These are phyloP conservation scores for Pteromalus puparum DNA, from an alignment of 1,140 invertebrate species.

Conservation along the genomic window DNA sequence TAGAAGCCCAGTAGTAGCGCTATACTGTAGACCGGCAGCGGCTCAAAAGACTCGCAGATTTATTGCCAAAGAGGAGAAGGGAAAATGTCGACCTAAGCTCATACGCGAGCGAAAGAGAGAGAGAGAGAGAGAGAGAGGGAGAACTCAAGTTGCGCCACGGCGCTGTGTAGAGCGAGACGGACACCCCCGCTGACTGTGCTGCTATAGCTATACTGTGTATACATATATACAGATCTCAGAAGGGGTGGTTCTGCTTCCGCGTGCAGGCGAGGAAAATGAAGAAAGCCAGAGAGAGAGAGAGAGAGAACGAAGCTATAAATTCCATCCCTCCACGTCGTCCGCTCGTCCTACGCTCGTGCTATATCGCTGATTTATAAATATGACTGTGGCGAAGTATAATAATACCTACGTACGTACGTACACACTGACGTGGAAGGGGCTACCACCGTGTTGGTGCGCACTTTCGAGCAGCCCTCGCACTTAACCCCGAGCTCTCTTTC, in stretches of 20 bases:
- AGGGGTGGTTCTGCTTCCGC: constrained; percentile 24
- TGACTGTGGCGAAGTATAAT: constrained; percentile 76
- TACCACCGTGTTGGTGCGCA: neutral
- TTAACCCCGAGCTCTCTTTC: constrained; percentile 23
- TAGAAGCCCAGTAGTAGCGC: neutral
- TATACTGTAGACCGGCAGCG: constrained; percentile 44
- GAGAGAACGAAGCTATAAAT: constrained; percentile 75
- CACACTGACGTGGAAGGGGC: constrained; percentile 53
- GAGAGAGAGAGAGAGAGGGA: constrained; percentile 58
- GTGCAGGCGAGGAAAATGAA: constrained; percentile 57
- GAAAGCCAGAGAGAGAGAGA: constrained; percentile 61
- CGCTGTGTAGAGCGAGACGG: constrained; percentile 51
- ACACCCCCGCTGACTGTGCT: constrained; percentile 10
- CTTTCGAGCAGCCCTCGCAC: constrained; percentile 9
- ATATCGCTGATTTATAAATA: constrained; percentile 78
- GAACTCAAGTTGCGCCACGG: constrained; percentile 54
- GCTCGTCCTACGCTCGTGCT: constrained; percentile 66
- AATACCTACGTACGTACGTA: constrained; percentile 63
- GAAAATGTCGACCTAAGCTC: constrained; percentile 77
- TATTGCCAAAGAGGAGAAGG: constrained; percentile 72
- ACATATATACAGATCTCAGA: neutral
- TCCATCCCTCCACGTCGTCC: constrained; percentile 71
- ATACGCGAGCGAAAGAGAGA: constrained; percentile 71
- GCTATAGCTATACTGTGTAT: neutral
- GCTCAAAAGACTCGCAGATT: constrained; percentile 75